Evolutionary conservation across 2,888 invertebrate species (phyloP), one percentile per base, ranked within the genome.

Genomic region (Cynaeus angustus): DNA sequence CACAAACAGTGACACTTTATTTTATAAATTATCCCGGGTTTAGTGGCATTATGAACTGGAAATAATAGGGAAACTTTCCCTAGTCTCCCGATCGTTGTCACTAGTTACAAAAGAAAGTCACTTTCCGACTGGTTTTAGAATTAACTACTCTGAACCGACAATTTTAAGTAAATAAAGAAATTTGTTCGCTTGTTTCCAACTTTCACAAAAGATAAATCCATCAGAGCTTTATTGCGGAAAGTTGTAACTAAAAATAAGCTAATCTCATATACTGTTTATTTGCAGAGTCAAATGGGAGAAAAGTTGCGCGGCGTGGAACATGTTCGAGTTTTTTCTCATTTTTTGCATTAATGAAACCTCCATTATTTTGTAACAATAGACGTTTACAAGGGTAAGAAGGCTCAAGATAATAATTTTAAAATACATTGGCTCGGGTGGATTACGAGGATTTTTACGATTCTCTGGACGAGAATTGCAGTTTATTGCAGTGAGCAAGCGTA

Each of bases 1-100:
- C 33, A 33, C 33, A 33, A 33, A 33, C 33, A 33, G n/a, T 33
- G 33, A 33, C 33, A 33, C 33, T 33, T 33, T 33, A 33, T 33
- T 33, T 33, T 33, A 33, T 33, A 33, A 33, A 33, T 33, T 33
- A 33, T 33, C 33, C 33, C 7, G 33, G 7, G 33, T 33, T 33
- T 33, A 33, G 3, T 33, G 3, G 33, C 7, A 33, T 33, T 33
- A 33, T 33, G 3, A n/a, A 33, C 9, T n/a, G 33, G n/a, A 33
- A 33, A 33, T 33, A 33, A 33, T n/a, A 33, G 33, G 33, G 33
- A 33, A 33, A 33, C 33, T 33, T 33, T n/a, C 33, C 33, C 9
- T 33, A 4, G 33, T 33, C 6, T 33, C 33, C 33, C 33, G n/a
- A 33, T 9, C 33, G 33, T 33, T 33, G 33, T 33, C 6, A 33